Percentiles rank a stretch among this genome's conserved stretches.
phyloP scores from a whole-genome alignment of 2,113 vertebrate genomes.

The Eubucco bourcierii region DNA sequence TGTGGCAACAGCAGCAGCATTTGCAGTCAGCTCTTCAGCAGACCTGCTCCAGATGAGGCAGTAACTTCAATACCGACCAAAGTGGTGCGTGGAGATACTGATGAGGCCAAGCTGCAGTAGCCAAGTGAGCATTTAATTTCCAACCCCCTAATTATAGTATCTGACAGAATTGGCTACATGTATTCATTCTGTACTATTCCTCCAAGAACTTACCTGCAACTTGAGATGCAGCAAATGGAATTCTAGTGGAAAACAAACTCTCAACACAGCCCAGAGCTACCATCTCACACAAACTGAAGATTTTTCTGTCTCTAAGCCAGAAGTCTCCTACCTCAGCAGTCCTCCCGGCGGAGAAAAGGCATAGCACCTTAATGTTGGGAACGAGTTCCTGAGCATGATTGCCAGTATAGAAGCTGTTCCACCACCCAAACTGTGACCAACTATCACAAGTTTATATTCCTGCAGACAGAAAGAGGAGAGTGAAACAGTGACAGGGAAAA shows the following conservation, averaged over 20 bases:
- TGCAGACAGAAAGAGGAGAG: conserved; percentile 39
- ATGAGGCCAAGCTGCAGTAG: not conserved
- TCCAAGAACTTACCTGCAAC: accelerated
- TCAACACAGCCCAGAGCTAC: not conserved
- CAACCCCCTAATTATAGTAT: not conserved
- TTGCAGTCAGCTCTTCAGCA: not conserved
- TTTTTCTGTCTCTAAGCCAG: not conserved
- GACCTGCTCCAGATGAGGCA: not conserved
- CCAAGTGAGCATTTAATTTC: not conserved
- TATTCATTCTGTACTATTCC: not conserved
- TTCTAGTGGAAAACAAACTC: not conserved
- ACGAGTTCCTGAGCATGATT: conserved; percentile 80
- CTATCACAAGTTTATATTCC: conserved; percentile 92
- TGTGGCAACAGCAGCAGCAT: not conserved
- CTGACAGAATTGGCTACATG: not conserved
- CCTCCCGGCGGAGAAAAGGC: conserved; percentile 95
- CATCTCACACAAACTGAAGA: not conserved
- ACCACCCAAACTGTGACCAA: conserved; percentile 95
- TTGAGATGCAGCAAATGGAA: not conserved
- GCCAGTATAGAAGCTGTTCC: conserved; percentile 88
- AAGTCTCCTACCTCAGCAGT: conserved; percentile 84
- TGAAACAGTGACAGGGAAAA: not conserved
- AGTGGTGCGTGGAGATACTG: not conserved
- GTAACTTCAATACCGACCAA: not conserved
- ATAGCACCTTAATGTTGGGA: conserved; percentile 85